These are phyloP conservation scores for Piprites chloris DNA, from an alignment of 2,113 vertebrate species.

Conservation along the genomic window DNA sequence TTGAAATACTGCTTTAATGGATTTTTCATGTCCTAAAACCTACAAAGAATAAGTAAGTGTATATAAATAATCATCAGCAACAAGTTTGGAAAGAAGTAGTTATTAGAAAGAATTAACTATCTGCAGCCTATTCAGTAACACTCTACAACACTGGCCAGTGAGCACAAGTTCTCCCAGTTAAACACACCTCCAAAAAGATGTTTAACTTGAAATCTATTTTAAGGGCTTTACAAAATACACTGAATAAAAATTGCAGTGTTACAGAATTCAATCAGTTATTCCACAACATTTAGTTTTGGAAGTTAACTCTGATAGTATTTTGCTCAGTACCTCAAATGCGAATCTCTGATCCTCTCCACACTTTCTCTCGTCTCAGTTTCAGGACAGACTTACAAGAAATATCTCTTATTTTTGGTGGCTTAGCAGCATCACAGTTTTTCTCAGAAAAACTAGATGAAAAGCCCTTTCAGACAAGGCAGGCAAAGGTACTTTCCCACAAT, in stretches of 20 bases:
- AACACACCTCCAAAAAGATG: not conserved
- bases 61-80: not conserved
- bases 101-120: not conserved
- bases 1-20: not conserved
- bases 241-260: not conserved
- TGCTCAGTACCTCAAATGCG: not conserved
- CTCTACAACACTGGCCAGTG: not conserved
- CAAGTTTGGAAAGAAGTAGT: not conserved
- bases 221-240: not conserved
- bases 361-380: not conserved
- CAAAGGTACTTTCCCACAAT: conserved; percentile 33
- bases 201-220: not conserved
- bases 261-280: not conserved
- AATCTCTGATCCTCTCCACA: not conserved
- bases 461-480: not conserved
- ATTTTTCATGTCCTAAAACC: not conserved
- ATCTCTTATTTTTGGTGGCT: not conserved
- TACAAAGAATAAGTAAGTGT: not conserved
- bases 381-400: not conserved
- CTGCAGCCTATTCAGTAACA: not conserved
- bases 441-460: not conserved
- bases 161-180: not conserved
- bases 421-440: not conserved
- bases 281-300: not conserved
- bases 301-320: not conserved